These are phyloP conservation scores for Lutraria lutraria DNA, from an alignment of 2,888 invertebrate species.

Conservation along the genomic window DNA sequence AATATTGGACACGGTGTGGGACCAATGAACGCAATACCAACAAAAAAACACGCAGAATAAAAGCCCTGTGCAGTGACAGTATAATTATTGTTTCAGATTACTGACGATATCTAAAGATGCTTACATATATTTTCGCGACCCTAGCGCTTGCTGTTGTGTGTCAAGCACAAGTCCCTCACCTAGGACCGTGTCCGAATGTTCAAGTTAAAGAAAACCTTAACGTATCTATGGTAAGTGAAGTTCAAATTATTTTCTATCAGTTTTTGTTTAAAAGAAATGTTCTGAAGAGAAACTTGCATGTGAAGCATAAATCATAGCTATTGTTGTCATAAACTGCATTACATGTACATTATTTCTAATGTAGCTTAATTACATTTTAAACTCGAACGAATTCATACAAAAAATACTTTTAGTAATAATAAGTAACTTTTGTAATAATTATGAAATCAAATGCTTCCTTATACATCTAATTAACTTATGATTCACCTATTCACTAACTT, in stretches of 20 bases:
- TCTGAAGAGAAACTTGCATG: background rate
- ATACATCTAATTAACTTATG: too few species aligned
- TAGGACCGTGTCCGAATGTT: constrained; percentile 57
- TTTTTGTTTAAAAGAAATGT: background rate
- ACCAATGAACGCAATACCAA: too few species aligned
- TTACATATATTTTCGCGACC: background rate
- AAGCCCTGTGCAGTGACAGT: too few species aligned
- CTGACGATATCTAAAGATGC: background rate
- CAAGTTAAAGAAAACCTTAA: constrained; percentile 46
- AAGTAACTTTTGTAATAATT: too few species aligned
- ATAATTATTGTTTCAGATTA: too few species aligned
- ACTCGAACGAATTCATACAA: background rate
- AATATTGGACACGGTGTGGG: too few species aligned
- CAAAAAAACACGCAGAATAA: too few species aligned
- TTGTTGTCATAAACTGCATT: background rate
- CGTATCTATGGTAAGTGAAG: constrained; percentile 44
- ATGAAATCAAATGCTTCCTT: too few species aligned
- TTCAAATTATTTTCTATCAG: background rate
- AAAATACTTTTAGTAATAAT: too few species aligned
- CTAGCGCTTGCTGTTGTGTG: constrained; percentile 1
- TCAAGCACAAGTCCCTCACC: constrained; percentile 51
- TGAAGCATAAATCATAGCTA: background rate
- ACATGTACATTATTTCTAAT: background rate
- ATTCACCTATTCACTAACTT: too few species aligned
- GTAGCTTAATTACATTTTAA: background rate